Evolutionary conservation across 2,888 invertebrate genomes (phyloP), one percentile per base, ranked within the genome.

Genomic region (Euzophera pinguis): DNA sequence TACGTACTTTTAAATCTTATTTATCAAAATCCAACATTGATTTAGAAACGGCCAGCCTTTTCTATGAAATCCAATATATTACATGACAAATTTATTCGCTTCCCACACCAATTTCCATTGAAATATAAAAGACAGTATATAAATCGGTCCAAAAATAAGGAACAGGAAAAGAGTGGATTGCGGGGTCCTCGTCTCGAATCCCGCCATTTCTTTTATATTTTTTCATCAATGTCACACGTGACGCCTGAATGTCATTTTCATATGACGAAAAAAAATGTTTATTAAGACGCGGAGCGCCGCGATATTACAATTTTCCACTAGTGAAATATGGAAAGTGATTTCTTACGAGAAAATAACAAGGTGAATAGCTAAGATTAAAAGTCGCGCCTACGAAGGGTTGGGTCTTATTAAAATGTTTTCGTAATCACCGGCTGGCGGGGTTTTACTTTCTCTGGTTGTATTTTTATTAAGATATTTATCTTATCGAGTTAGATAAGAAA

Each of bases 161-260:
- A 62, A 64, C 53, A 58, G 42, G 60, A 48, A 64, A 64, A 62
- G 61, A 69, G 65, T 62, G 58, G 70, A 65, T 71, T 53, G 61
- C 62, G 58, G 55, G 57, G 57, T 60, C 60, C 62, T 60, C 62
- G 52, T 61, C 65, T 62, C 65, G 14, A 68, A 65, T 75, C 78
- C 81, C 81, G 73, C 81, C 84, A 81, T 85, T 80, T 82, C 86
- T 84, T 87, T 88, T 86, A 90, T 87, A 90, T 90, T 88, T 89
- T 90, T 90, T 89, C 90, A 90, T 90, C 90, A 90, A 90, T 83
- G 88, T 89, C 86, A 87, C 90, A 90, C 79, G 87, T 90, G 90
- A 85, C 86, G 90, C 88, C 85, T 61, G 75, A 85, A 89, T 87
- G 88, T 86, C 90, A 90, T 89, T 90, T 90, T 90, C 87, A 84